Conservation (phyloP, 2,797 vertebrate genomes). For the Melanotaenia boesemani region DNA sequence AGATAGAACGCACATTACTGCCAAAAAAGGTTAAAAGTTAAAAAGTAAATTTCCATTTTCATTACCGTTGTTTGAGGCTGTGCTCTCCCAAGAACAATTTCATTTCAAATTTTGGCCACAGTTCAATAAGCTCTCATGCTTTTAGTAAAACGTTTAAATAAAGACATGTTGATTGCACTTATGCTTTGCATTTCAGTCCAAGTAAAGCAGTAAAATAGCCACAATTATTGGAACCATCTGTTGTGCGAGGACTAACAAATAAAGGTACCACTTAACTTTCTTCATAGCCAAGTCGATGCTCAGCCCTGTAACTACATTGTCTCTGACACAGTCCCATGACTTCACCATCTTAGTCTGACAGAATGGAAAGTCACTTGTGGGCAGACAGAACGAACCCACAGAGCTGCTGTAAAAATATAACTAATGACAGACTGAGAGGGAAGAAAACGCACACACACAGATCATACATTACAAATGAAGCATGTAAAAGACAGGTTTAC, state of each 20-base stretch:
- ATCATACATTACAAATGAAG: slow-evolving; percentile 34
- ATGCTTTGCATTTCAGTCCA: slow-evolving; percentile 36
- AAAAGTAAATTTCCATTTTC: slow-evolving; percentile 23
- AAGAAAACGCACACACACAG: slow-evolving; percentile 51
- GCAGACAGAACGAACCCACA: slow-evolving; percentile 77
- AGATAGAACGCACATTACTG: background rate
- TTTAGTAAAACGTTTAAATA: slow-evolving; percentile 48
- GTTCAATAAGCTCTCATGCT: slow-evolving; percentile 21
- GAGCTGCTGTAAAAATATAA: slow-evolving; percentile 75
- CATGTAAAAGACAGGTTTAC: slow-evolving; percentile 38
- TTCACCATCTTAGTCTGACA: slow-evolving; percentile 80
- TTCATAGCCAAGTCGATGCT: slow-evolving; percentile 38
- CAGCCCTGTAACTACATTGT: slow-evolving; percentile 66
- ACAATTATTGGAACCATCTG: slow-evolving; percentile 73
- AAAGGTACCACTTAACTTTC: slow-evolving; percentile 65
- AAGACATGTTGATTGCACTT: slow-evolving; percentile 52
- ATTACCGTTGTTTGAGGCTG: slow-evolving; percentile 23
- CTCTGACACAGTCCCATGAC: slow-evolving; percentile 74
- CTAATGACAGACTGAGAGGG: slow-evolving; percentile 65
- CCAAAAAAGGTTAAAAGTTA: slow-evolving; percentile 14
- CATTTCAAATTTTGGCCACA: slow-evolving; percentile 17
- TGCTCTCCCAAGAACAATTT: slow-evolving; percentile 29
- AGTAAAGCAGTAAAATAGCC: slow-evolving; percentile 37
- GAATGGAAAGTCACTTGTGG: slow-evolving; percentile 83
- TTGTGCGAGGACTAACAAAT: slow-evolving; percentile 64